Conservation (phyloP, 2,113 vertebrate genomes). For the Crotalus viridis region DNA sequence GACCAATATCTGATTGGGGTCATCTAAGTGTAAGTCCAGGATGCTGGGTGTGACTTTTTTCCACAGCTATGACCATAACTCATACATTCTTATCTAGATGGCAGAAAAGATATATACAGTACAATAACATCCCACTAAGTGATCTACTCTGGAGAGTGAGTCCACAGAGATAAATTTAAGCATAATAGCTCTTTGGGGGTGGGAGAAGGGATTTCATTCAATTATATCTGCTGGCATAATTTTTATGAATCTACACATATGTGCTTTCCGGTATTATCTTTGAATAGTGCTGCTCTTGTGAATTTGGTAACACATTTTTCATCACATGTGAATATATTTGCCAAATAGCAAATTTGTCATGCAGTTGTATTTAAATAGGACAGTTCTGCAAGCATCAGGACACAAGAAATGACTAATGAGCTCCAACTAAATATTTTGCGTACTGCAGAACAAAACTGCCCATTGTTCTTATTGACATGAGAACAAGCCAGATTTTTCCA, state of each 20-base stretch:
- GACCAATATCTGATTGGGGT: neutral
- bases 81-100: neutral
- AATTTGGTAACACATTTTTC: neutral
- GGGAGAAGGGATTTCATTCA: neutral
- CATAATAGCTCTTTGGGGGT: neutral
- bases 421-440: conserved; percentile 8
- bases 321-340: conserved; percentile 2
- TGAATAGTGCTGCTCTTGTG: neutral
- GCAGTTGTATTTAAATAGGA: conserved; percentile 7
- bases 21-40: neutral
- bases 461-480: neutral
- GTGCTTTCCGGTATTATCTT: neutral
- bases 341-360: neutral
- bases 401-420: conserved; percentile 6
- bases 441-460: neutral
- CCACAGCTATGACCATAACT: neutral
- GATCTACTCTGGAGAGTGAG: neutral
- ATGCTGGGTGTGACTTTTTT: neutral
- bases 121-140: neutral
- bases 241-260: neutral
- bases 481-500: neutral
- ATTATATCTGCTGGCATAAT: neutral
- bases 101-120: neutral
- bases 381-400: neutral
- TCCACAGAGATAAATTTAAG: neutral